Conservation (phyloP, 2,888 invertebrate species). For the Nomada fabriciana region DNA sequence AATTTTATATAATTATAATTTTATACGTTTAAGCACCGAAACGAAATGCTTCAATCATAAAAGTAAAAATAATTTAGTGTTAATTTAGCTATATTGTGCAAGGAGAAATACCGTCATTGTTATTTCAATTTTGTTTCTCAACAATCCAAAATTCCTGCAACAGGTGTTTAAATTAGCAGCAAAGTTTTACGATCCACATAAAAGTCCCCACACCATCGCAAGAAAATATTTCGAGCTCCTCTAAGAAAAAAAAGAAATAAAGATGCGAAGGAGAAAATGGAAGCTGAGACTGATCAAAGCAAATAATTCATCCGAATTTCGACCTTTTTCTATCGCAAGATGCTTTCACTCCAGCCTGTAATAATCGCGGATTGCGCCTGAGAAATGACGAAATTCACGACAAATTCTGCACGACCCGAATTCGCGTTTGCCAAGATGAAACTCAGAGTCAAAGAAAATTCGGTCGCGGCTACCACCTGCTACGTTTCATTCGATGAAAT, state of each 20-base stretch:
- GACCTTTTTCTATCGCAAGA: background rate
- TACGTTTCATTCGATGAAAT: conserved; percentile 10
- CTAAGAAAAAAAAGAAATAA: too few relatives aligned
- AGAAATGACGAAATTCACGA: conserved; percentile 18
- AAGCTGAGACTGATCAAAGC: background rate
- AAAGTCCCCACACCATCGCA: background rate
- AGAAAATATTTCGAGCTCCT: background rate
- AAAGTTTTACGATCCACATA: background rate
- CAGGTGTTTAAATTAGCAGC: too few relatives aligned
- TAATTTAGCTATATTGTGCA: too few relatives aligned
- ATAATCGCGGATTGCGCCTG: background rate
- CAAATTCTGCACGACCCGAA: conserved; percentile 35
- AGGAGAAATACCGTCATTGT: too few relatives aligned
- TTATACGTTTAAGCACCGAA: too few relatives aligned
- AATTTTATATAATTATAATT: too few relatives aligned
- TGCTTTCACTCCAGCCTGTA: background rate
- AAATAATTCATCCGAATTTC: background rate
- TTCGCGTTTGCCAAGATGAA: conserved; percentile 37
- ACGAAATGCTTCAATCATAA: too few relatives aligned
- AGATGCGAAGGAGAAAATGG: background rate
- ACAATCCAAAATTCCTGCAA: too few relatives aligned
- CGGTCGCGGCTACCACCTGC: conserved; percentile 3
- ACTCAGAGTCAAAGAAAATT: conserved; percentile 19
- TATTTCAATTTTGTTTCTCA: too few relatives aligned
- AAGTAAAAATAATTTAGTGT: too few relatives aligned